Base-by-base conservation (phyloP, 2,888 invertebrate genomes). In the Galeopsomyia nigrocyanea region DNA sequence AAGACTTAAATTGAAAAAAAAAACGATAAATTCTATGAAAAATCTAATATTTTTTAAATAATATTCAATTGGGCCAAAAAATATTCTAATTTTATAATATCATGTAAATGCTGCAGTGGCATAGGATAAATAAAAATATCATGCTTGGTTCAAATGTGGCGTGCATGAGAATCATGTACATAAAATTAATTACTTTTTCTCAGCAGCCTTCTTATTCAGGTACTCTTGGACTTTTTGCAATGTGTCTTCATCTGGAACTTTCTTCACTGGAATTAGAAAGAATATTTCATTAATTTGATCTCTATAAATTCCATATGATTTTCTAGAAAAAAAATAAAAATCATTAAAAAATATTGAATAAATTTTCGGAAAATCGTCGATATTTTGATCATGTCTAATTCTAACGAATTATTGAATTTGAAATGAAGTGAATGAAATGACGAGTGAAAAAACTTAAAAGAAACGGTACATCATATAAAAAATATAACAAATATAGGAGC, bases 201-300 rank as follows among this genome's bases (percentile, higher is more conserved):
- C 81, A 56, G 80, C 82, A n/a, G 78, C 78, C 16, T 79, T 78
- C 31, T 79, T 81, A 16, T 79, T 77, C 21, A 84, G 79, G 47
- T 80, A 83, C 53, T 79, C 79, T 58, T 83, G 80, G 21, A 81
- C 81, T 70, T 77, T 80, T 50, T 68, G 78, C 10, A 79, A 73
- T 16, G 83, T 80, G 65, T 83, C 83, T 39, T 81, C 80, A 49
- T 81, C 83, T 0, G 82, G 78, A 6, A 77, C 69, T 17, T 80
- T 80, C 74, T 75, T 82, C 73, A 83, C 84, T 83, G 79, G 21
- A 82, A 81, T 17, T 6, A 53, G 10, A 19, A 9, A 19, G 7
- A 53, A 1, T 7, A 53, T 17, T 10, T 53, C 10, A 17, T 17
- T 53, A 13, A 53, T 7, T 53, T 13, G 9, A 17, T 53, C 7